These are phyloP conservation scores for Chlorodrepanis virens DNA, from an alignment of 2,113 vertebrate species.

Conservation along the genomic window DNA sequence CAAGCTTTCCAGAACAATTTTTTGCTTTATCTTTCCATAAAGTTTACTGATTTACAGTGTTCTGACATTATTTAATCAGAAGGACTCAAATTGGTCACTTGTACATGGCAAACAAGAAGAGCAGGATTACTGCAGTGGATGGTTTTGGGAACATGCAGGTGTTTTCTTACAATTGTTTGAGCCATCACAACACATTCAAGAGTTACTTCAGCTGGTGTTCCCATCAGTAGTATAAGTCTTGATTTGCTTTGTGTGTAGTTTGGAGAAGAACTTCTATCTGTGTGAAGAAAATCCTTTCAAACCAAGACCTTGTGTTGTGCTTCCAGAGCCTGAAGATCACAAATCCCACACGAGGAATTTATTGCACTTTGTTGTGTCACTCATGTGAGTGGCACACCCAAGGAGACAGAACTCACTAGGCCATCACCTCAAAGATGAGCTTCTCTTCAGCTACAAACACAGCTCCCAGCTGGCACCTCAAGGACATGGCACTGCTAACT, in stretches of 20 bases:
- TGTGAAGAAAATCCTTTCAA: not conserved
- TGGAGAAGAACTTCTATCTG: not conserved
- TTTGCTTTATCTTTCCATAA: not conserved
- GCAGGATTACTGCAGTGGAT: not conserved
- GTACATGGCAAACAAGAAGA: not conserved
- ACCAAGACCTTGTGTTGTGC: not conserved
- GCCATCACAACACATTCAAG: not conserved
- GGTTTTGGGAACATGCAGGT: not conserved
- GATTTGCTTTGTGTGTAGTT: not conserved
- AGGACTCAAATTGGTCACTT: not conserved
- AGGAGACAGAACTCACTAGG: not conserved
- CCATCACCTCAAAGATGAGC: not conserved
- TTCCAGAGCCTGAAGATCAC: not conserved
- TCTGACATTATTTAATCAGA: not conserved
- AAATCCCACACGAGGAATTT: not conserved
- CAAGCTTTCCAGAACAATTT: not conserved
- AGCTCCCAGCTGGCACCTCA: not conserved
- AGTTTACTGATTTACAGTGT: not conserved
- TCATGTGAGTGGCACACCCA: rapidly evolving
- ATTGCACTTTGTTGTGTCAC: not conserved
- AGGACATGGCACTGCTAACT: not conserved
- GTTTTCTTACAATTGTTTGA: not conserved
- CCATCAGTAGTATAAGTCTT: not conserved
- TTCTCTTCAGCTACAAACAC: not conserved
- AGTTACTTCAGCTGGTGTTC: not conserved